phyloP scores from a whole-genome alignment of 35 echinoderm and acorn worm genomes.

The Ophiothrix spiculata region DNA sequence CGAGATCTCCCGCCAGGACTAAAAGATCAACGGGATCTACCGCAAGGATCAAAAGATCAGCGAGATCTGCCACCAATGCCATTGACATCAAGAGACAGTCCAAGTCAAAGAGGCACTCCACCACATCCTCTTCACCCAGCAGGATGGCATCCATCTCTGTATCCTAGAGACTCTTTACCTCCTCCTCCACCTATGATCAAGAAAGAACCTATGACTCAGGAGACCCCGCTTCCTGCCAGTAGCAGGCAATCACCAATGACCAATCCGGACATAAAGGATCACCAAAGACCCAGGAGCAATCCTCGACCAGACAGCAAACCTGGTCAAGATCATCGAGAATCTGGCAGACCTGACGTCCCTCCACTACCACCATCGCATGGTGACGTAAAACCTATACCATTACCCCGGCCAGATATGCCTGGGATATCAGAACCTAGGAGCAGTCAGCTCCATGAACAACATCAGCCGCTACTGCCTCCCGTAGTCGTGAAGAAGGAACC shows the following conservation, averaged over 20 bases:
- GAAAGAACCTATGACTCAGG: background rate
- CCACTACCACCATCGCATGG: background rate
- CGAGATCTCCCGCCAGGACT: too few species aligned
- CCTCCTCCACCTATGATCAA: constrained; percentile 2
- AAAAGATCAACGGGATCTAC: too few species aligned
- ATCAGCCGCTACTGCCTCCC: background rate
- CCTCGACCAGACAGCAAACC: background rate
- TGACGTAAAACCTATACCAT: background rate
- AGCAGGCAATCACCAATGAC: background rate
- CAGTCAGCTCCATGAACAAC: background rate
- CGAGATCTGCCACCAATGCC: background rate
- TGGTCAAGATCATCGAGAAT: background rate
- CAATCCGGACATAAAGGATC: background rate
- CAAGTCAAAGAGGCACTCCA: background rate
- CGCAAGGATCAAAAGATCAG: too few species aligned
- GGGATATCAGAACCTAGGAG: background rate
- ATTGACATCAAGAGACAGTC: background rate
- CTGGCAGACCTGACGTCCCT: background rate
- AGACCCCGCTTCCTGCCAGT: background rate
- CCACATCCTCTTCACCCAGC: background rate
- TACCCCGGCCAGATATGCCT: background rate
- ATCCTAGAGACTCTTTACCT: background rate
- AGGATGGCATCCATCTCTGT: background rate
- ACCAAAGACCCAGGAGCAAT: background rate
- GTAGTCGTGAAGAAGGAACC: background rate